A percentile compares a stretch with the other conserved stretches of the same genome.
These are phyloP conservation scores for Takifugu rubripes DNA, from an alignment of 2,797 vertebrate species.

Conservation along the genomic window DNA sequence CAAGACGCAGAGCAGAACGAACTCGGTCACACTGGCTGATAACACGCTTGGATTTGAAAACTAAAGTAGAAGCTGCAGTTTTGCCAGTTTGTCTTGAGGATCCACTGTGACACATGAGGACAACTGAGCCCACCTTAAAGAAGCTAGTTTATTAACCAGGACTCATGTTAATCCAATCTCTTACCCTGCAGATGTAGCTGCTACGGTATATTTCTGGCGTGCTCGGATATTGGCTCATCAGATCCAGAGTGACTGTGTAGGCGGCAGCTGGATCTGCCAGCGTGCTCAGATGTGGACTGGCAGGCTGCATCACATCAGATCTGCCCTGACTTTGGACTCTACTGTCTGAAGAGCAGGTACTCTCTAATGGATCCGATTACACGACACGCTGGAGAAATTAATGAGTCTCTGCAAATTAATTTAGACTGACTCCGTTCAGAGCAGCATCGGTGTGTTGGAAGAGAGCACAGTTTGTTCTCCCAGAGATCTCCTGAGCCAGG, in stretches of 20 bases:
- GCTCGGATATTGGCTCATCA: conserved; percentile 37
- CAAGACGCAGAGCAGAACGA: conserved; percentile 55
- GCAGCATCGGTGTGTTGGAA: neutral
- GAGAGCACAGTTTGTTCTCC: no score
- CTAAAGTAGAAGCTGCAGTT: conserved; percentile 51
- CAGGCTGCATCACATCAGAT: conserved; percentile 28
- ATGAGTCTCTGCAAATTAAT: no score
- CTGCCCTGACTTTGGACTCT: conserved; percentile 13
- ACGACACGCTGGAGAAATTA: neutral
- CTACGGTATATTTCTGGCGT: conserved; percentile 19
- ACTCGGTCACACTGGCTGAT: conserved; percentile 55
- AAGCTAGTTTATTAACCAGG: conserved; percentile 6
- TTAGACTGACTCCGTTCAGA: neutral
- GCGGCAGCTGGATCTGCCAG: conserved; percentile 23
- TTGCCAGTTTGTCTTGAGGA: conserved; percentile 20
- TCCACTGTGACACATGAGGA: neutral
- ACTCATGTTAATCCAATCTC: conserved; percentile 34
- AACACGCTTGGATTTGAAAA: conserved; percentile 51
- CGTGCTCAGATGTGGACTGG: conserved; percentile 30
- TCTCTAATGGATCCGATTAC: conserved; percentile 1
- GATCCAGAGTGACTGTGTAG: conserved; percentile 22
- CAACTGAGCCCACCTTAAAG: no score
- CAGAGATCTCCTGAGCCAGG: no score
- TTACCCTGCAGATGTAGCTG: conserved; percentile 20
- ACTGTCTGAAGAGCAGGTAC: conserved; percentile 16